Conservation (phyloP, 2,797 vertebrate genomes). For the Odontamblyopus lacepedii region DNA sequence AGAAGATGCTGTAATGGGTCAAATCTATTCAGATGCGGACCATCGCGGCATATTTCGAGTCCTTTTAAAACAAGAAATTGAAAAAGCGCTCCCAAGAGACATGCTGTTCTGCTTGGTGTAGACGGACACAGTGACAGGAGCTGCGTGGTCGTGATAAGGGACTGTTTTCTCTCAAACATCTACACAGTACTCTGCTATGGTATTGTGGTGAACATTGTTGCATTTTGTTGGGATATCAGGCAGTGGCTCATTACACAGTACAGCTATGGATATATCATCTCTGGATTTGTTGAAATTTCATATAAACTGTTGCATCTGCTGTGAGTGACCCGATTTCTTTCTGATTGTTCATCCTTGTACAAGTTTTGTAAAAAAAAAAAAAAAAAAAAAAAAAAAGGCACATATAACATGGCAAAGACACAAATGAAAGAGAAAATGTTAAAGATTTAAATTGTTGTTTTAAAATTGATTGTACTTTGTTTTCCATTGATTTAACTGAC, state of each 20-base stretch:
- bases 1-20: constrained; percentile 89
- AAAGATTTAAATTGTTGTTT: no score
- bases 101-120: constrained; percentile 90
- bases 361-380: no score
- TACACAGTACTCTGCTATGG: constrained; percentile 5
- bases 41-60: constrained; percentile 96
- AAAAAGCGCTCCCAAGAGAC: constrained; percentile 94
- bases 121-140: constrained; percentile 73
- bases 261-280: no score
- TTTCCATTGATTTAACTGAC: no score
- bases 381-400: no score
- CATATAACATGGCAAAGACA: no score
- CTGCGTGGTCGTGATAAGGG: constrained; percentile 72
- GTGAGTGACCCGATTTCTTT: no score
- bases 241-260: constrained; percentile 76
- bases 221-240: constrained; percentile 79
- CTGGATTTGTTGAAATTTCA: no score
- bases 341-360: no score
- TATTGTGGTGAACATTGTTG: constrained; percentile 18
- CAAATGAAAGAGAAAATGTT: no score
- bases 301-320: no score
- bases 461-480: no score
- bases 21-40: constrained; percentile 96
- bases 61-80: constrained; percentile 95
- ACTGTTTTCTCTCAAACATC: constrained; percentile 48